These are phyloP conservation scores for Pterois miles DNA, from an alignment of 2,797 vertebrate species.

Conservation along the genomic window DNA sequence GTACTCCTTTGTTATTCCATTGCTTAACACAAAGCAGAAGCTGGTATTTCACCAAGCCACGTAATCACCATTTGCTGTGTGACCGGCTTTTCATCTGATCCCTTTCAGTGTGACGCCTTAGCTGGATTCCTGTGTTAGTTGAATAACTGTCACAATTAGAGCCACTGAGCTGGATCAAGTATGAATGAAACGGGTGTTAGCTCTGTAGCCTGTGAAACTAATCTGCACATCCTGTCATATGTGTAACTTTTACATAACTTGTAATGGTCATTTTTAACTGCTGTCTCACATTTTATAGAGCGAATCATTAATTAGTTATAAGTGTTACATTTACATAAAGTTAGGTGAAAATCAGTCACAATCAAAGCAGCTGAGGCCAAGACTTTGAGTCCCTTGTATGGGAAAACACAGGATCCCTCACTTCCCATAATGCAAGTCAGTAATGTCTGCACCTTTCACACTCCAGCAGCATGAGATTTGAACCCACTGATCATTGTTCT, in stretches of 20 bases:
- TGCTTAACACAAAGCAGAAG: conserved; percentile 28
- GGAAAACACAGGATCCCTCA: background rate
- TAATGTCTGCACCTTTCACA: background rate
- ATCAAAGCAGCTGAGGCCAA: background rate
- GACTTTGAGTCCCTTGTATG: background rate
- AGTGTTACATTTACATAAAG: background rate
- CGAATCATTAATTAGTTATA: background rate
- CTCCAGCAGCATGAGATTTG: background rate
- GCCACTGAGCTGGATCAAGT: background rate
- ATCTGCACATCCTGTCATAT: background rate
- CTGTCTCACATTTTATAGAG: background rate
- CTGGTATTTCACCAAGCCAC: conserved; percentile 23
- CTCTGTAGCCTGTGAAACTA: background rate
- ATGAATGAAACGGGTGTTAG: background rate
- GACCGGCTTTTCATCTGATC: conserved; percentile 46
- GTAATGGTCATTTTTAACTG: background rate
- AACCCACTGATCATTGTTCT: background rate
- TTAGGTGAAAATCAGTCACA: background rate
- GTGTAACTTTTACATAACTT: background rate
- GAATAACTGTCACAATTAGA: conserved; percentile 7
- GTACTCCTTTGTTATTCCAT: conserved; percentile 22
- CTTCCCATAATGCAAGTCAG: background rate
- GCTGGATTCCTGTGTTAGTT: conserved; percentile 7
- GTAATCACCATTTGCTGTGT: conserved; percentile 13
- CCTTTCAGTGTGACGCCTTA: background rate